Evolutionary conservation across 2,888 invertebrate species (phyloP).

Genomic region (Drosophila peninsularis): DNA sequence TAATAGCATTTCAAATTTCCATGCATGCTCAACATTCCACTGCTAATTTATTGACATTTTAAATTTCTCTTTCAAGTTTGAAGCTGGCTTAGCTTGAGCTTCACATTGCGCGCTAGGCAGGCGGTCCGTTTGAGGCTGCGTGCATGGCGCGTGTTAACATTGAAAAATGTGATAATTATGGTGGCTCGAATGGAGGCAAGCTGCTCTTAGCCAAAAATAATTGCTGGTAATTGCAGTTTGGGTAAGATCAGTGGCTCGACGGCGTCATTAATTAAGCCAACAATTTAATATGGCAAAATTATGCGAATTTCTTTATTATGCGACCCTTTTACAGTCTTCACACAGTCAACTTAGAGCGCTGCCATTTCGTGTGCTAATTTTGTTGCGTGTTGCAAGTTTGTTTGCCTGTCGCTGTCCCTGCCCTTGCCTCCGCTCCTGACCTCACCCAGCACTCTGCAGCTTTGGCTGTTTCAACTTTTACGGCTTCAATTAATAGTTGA

Average conservation of each 20-base stretch:
- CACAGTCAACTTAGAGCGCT: slow-evolving; percentile 25
- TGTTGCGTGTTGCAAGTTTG: slow-evolving; percentile 68
- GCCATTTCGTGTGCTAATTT: slow-evolving; percentile 55
- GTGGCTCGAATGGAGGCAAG: slow-evolving; percentile 27
- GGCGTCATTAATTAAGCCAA: slow-evolving; percentile 48
- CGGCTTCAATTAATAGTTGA: slow-evolving; percentile 65
- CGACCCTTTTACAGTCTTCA: slow-evolving; percentile 17
- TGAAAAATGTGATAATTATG: slow-evolving; percentile 70
- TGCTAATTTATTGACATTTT: background rate
- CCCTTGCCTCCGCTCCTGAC: background rate
- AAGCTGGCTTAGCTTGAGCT: background rate
- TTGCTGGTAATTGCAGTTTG: slow-evolving; percentile 58
- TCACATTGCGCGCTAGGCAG: slow-evolving; percentile 7
- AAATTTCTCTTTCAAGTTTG: background rate
- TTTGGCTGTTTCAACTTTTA: slow-evolving; percentile 40
- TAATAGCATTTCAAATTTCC: background rate
- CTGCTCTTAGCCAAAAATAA: slow-evolving; percentile 54
- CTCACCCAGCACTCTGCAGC: background rate
- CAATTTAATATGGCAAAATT: slow-evolving; percentile 57
- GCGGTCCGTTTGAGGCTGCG: slow-evolving; percentile 44
- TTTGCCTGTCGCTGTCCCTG: slow-evolving; percentile 11
- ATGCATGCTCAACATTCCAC: background rate
- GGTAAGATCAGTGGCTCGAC: slow-evolving; percentile 31
- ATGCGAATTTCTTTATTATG: slow-evolving; percentile 52
- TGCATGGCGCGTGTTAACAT: slow-evolving; percentile 53